Evolutionary conservation across 2,888 invertebrate species (phyloP).

Genomic region (Dione juno): DNA sequence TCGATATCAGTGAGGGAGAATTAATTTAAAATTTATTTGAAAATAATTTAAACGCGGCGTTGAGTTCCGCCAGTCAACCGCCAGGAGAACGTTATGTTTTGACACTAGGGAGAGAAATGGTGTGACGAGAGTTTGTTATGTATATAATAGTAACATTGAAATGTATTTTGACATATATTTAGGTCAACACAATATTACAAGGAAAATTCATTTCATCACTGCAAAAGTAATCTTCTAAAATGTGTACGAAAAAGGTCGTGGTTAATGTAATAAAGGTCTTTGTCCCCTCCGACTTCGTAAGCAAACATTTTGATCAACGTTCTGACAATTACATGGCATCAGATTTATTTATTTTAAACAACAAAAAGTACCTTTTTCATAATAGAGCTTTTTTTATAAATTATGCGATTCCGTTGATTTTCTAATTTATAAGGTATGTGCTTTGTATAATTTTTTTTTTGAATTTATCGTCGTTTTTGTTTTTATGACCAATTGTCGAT

Average conservation of each 20-base stretch:
- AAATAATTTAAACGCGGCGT: too few species aligned
- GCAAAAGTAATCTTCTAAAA: constrained; percentile 27
- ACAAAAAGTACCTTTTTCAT: background rate
- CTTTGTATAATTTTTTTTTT: constrained; percentile 2
- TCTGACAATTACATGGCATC: constrained; percentile 25
- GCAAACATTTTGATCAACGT: constrained; percentile 35
- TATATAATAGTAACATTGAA: background rate
- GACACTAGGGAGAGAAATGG: too few species aligned
- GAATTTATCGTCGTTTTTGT: background rate
- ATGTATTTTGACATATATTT: background rate
- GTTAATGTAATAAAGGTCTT: constrained; percentile 37
- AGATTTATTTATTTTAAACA: constrained; percentile 15
- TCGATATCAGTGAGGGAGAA: too few species aligned
- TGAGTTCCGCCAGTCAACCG: too few species aligned
- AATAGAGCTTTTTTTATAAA: background rate
- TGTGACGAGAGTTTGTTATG: background rate
- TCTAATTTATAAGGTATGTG: background rate
- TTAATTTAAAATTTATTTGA: too few species aligned
- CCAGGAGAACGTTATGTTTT: too few species aligned
- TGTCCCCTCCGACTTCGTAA: constrained; percentile 25
- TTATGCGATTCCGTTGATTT: background rate
- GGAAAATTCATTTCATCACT: constrained; percentile 18
- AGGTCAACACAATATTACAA: constrained; percentile 8
- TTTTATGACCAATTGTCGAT: background rate
- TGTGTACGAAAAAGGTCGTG: constrained; percentile 29